Percentiles rank a stretch among this genome's conserved stretches.
These are phyloP conservation scores for Calameuta pallipes DNA, from an alignment of 2,888 invertebrate species.

Conservation along the genomic window DNA sequence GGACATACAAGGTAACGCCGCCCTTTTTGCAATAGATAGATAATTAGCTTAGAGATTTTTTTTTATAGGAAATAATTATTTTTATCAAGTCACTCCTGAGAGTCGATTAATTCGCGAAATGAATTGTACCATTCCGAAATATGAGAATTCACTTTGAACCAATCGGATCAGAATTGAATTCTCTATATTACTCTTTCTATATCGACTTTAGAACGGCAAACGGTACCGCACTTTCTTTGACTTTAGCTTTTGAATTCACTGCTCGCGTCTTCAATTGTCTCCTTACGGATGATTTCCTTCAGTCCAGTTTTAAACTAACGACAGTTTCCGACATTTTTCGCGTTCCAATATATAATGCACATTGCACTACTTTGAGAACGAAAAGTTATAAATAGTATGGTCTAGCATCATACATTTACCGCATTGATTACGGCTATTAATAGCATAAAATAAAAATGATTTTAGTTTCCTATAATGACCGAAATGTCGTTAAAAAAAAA, in stretches of 20 bases:
- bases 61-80: background rate
- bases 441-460: background rate
- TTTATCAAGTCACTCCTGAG: background rate
- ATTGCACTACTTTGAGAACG: background rate
- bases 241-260: slow-evolving; percentile 1
- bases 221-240: background rate
- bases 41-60: background rate
- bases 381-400: background rate
- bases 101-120: background rate
- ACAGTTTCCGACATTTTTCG: background rate
- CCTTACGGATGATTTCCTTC: too few species aligned
- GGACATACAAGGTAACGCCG: background rate
- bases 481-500: too few species aligned
- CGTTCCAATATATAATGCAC: background rate
- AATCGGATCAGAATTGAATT: background rate
- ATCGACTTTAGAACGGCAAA: background rate
- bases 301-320: too few species aligned
- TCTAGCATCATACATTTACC: background rate
- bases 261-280: background rate
- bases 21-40: background rate
- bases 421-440: background rate
- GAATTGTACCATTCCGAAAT: background rate
- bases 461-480: background rate
- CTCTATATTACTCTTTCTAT: background rate
- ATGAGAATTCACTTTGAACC: background rate